Percentiles rank a stretch among this genome's conserved stretches.
phyloP scores from a whole-genome alignment of 2,888 invertebrate species.

The Oxystoma pomonae region DNA sequence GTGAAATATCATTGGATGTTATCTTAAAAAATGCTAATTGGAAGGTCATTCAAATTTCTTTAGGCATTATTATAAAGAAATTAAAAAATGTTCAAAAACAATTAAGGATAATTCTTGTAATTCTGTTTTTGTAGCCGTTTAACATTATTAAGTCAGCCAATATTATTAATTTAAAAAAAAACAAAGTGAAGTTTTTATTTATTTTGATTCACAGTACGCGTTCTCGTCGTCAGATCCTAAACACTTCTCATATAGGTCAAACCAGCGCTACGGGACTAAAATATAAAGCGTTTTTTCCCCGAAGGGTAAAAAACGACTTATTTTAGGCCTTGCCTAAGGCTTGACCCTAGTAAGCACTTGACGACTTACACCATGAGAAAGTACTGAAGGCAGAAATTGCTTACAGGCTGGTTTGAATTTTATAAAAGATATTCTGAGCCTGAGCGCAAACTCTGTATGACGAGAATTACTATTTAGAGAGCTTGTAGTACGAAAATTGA shows the following conservation, averaged over 20 bases:
- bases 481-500: not conserved
- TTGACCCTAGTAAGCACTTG: not conserved
- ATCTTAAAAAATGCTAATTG: not conserved
- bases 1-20: slow-evolving; percentile 16
- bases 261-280: too few relatives aligned
- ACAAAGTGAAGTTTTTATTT: not conserved
- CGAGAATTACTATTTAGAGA: not conserved
- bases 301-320: slow-evolving; percentile 14
- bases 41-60: not conserved
- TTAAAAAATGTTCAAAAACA: too few relatives aligned
- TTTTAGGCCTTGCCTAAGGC: slow-evolving; percentile 10
- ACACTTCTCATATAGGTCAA: slow-evolving; percentile 18
- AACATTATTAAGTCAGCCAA: too few relatives aligned
- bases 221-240: slow-evolving; percentile 19
- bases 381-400: not conserved
- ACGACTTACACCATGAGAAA: not conserved
- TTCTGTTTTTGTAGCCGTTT: too few relatives aligned
- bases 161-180: too few relatives aligned
- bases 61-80: not conserved
- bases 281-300: too few relatives aligned
- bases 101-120: too few relatives aligned
- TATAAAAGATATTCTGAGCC: too few relatives aligned
- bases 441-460: not conserved
- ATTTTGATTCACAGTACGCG: slow-evolving; percentile 17
- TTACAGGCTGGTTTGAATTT: too few relatives aligned